Base-by-base conservation (phyloP, 2,888 invertebrate species). In the Zelleria hepariella region DNA sequence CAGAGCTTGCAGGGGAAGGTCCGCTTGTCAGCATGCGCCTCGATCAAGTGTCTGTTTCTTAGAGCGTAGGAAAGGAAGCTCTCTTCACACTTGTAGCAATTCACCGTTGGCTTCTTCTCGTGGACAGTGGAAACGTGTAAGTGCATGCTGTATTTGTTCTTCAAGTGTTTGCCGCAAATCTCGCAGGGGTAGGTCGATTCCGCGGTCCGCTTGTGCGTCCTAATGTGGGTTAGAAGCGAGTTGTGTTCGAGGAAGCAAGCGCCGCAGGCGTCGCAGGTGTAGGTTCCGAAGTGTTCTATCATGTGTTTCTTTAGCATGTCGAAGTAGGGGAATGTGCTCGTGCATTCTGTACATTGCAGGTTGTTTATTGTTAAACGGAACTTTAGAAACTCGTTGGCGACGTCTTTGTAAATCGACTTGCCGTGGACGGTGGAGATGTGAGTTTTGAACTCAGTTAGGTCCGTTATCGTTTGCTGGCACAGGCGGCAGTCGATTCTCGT, bases 231-330 rank as follows among this genome's bases (percentile, higher is more conserved):
- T 1, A 77, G 59, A 15, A 90, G 63, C 69, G 90, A 90, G 0
- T 85, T 69, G 2, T 82, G 79, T 57, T 89, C 86, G 8, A 89
- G 80, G 57, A 90, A 91, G 54, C 86, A 82, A 0, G 87, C 89
- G 0, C 87, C 83, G 61, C 86, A 87, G 0, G 81, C 65, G 52
- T 86, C 82, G 7, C 89, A 89, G 0, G 86, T 80, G 7, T 78
- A 82, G 0, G 81, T 80, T 0, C 85, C 84, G 25, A 86, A 86
- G 63, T 86, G 86, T 5, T 82, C 78, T 0, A 82, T 80, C 86
- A 84, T 86, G 58, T 82, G 83, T 51, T 86, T 83, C 56, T 82
- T 81, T 7, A 86, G 56, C 0, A 82, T 81, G 60, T 85, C 83
- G 62, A 83, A 82, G 62, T 71, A 84, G 25, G 64, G 72, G 64